Base-by-base conservation (phyloP, 2,113 vertebrate species). In the Pseudorasbora parva region DNA sequence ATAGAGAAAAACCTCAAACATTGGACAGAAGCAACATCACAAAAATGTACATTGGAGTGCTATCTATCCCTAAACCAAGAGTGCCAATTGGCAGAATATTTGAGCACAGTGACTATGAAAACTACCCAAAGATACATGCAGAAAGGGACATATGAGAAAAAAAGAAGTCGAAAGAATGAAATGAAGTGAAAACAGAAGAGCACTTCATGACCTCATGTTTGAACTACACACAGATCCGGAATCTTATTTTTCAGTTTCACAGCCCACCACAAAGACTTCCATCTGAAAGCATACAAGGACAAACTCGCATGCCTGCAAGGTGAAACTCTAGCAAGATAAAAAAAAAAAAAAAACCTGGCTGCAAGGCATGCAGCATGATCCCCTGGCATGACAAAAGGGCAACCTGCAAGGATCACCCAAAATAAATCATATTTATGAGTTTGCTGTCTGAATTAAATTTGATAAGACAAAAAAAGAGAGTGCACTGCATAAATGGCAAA, bases 241-340 rank as follows among this genome's bases (percentile, higher is more conserved):
- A 45, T 45, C 10, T 45, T 71, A 2, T 23, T 59, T 60, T 25
- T 11, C 57, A 60, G 15, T 71, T 71, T 45, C 68, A 45, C 21
- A 71, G 41, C 68, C 30, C 41, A 71, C 5, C 41, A n/a, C 68
- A 71, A 71, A 71, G 41, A 45, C 37, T 71, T 68, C 30, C 64
- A 60, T 37, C 69, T 72, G 41, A 15, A 72, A 72, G 69, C 69
- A 72, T 33, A 37, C 64, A 68, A 68, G 33, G 64, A 68, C 64
- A 68, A 68, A 68, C 64, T 41, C 33, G 41, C 19, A 21, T 33
- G 33, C 64, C 33, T 68, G 33, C 64, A 51, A 51, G 72, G 72
- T 74, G 71, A 49, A 74, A 74, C 23, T 30, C 71, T 27, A 49
- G 23, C 14, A 25, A 51, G 23, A 7, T 74, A 74, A 74, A 33